Evolutionary conservation across 1,140 invertebrate species (phyloP), one percentile per base, ranked within the genome.

Genomic region (Lordiphosa clarofinis): DNA sequence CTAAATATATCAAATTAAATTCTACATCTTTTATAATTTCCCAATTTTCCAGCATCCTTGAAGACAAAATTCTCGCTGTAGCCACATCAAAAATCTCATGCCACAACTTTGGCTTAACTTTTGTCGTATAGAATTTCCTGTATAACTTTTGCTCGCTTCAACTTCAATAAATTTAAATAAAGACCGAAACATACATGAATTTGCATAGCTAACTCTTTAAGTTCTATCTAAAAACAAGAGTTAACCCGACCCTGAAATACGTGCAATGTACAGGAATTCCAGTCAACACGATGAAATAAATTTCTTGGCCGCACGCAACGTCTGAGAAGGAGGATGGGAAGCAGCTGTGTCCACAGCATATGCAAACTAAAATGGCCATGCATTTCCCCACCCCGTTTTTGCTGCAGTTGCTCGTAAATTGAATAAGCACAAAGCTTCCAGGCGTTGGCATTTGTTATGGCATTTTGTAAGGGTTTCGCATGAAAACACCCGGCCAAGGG

Each of bases 381-480:
- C 47, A 53, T 42, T 67, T 58, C 38, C 47, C 36, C 37, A 44
- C 12, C 21, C 3, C 3, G 1, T 15, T 12, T 31, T n/a, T 19
- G 43, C 40, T 82, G 76, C 62, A 76, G 75, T 76, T 44, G 42
- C 15, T 76, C 48, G 63, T 81, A 81, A 84, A 84, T 81, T 74
- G 57, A 81, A 82, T 75, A 58, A 57, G 24, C 58, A 64, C 54
- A 59, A 47, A 55, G 59, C 40, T 36, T 67, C 36, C 48, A 37
- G 36, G 19, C 36, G 19, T 44, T 50, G 54, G 49, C 49, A 49
- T 64, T 56, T 72, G 60, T 63, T 56, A 44, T 59, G 58, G 54
- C 44, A 55, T 54, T 61, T 59, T 61, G 38, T 42, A 58, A 15
- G 19, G 56, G 63, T 42, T 63, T 42, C 31, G 42, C 35, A 31